Evolutionary conservation across 2,888 invertebrate species (phyloP).

Genomic region (Nematopogon swammerdamellus): DNA sequence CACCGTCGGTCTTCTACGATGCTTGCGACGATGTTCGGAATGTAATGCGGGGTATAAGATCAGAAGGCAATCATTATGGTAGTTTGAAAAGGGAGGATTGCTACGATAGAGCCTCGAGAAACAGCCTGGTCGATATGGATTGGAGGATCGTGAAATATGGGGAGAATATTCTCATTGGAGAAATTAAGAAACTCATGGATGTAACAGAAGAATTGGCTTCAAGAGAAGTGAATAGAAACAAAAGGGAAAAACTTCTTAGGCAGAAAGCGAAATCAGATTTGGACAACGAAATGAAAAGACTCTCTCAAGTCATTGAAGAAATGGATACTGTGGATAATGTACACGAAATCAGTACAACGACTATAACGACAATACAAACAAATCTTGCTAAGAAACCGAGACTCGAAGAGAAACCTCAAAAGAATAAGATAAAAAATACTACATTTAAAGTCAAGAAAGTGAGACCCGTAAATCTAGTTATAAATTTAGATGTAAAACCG

Average conservation of each 20-base stretch:
- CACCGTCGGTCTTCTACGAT: slow-evolving; percentile 42
- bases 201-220: slow-evolving; percentile 26
- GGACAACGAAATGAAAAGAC: slow-evolving; percentile 42
- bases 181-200: slow-evolving; percentile 39
- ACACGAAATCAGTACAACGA: slow-evolving; percentile 18
- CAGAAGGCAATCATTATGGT: too few relatives aligned
- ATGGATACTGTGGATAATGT: slow-evolving; percentile 17
- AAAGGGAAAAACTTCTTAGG: slow-evolving; percentile 23
- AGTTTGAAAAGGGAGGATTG: slow-evolving; percentile 20
- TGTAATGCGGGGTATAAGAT: slow-evolving; percentile 11
- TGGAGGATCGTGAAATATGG: slow-evolving; percentile 49
- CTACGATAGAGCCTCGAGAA: slow-evolving; percentile 37
- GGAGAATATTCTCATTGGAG: slow-evolving; percentile 44
- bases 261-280: slow-evolving; percentile 33
- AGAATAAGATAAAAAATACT: slow-evolving; percentile 27
- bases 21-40: slow-evolving; percentile 40
- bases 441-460: slow-evolving; percentile 39
- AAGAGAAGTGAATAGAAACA: slow-evolving; percentile 25
- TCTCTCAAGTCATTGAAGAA: slow-evolving; percentile 43
- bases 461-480: slow-evolving; percentile 26
- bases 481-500: slow-evolving; percentile 21
- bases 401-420: slow-evolving; percentile 15
- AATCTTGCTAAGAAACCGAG: slow-evolving; percentile 14
- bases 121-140: slow-evolving; percentile 44
- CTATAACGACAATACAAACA: slow-evolving; percentile 16